Evolutionary conservation across 64 coral and sea anemone genomes (phyloP), one percentile per base, ranked within the genome.

Genomic region (Porites lutea): DNA sequence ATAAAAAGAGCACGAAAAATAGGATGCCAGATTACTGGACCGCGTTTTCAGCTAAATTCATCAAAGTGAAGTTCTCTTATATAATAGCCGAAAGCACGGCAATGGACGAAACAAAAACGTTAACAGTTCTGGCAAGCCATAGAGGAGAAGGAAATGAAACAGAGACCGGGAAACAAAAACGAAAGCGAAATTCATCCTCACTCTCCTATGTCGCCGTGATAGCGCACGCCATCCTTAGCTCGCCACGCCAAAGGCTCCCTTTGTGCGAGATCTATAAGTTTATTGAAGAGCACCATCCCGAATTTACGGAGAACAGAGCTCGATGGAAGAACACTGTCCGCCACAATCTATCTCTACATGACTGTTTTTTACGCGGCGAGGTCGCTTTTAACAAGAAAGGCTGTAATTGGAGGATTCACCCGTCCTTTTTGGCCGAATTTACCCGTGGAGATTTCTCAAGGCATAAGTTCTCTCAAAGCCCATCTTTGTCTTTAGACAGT

Each of bases 311-410:
- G 49, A 59, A 76, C 61, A 58, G 92, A 7, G 53, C 52, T 3
- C 84, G 92, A 4, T 93, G 92, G 92, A 93, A 88, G 60, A 93
- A 93, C 86, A 93, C 92, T 6, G 92, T 93, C 15, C 92, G 92
- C 10, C 92, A 93, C 58, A 93, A 93, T 66, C 55, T 93, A 8
- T 93, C 92, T 3, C 52, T 93, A 6, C 92, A 93, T 20, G 92
- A 93, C 13, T 93, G 92, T 50, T 93, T 93, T 74, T 48, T 81
- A 13, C 77, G 78, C 48, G 92, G 92, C 2, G 92, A 88, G 52
- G 16, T 88, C 0, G 83, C 92, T 21, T 48, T 67, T 9, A 52
- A 88, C 55, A 87, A 66, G 11, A 88, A 71, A 43, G 76, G 84
- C 6, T 88, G 92, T 18, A 80, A 88, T 27, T 93, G 92, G 92